Conservation (phyloP, 2,797 vertebrate genomes). For the Meriones psammophilus region DNA sequence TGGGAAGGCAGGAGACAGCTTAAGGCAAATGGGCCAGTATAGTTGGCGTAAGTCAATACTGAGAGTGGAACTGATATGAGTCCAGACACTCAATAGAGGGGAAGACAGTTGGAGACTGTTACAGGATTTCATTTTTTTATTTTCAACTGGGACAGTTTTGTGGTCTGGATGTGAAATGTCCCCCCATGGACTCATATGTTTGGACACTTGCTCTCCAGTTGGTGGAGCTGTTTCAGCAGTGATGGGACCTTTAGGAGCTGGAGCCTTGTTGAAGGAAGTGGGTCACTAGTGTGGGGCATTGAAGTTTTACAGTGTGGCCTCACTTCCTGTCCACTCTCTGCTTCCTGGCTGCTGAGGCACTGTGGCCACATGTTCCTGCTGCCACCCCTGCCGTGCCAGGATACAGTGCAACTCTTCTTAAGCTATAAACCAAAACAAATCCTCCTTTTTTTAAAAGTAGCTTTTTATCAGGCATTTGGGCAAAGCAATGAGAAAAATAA, state of each 20-base stretch:
- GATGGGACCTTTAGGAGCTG: neutral
- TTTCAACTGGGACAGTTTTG: neutral
- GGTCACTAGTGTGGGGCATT: neutral
- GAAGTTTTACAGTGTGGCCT: too few species aligned
- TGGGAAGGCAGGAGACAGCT: neutral
- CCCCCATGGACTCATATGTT: neutral
- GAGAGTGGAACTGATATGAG: neutral
- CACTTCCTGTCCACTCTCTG: neutral
- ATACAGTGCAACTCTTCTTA: neutral
- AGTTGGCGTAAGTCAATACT: neutral
- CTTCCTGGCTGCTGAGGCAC: neutral
- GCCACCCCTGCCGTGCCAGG: too few species aligned
- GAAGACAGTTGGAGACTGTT: neutral
- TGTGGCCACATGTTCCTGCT: neutral
- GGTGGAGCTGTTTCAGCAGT: neutral
- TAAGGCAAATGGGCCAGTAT: neutral
- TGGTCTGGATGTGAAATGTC: neutral
- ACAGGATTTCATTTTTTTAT: neutral
- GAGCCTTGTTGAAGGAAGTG: neutral
- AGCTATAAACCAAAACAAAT: neutral
- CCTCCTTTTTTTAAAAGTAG: neutral
- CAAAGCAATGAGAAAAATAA: neutral
- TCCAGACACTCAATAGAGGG: neutral
- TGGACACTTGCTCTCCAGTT: neutral
- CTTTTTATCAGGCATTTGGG: neutral